Conservation (phyloP, 2,888 invertebrate genomes). For the Sinelater perroti region DNA sequence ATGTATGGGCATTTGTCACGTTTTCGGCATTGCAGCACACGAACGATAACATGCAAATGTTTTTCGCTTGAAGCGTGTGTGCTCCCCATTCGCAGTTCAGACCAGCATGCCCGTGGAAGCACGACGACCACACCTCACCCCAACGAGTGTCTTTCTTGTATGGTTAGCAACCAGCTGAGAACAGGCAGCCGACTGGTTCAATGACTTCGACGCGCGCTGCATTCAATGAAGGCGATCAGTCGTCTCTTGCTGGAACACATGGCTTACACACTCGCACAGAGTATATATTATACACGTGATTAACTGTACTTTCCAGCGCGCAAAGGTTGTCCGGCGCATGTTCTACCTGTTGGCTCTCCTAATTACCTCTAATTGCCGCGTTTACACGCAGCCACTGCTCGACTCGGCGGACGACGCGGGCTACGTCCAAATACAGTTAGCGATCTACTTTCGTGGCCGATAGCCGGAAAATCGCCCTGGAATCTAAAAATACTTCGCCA, state of each 20-base stretch:
- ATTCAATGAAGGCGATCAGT: slow-evolving; percentile 16
- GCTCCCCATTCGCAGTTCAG: too few species aligned
- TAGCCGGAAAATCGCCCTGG: background rate
- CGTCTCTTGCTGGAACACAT: slow-evolving; percentile 17
- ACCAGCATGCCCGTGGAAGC: too few species aligned
- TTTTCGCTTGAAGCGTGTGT: too few species aligned
- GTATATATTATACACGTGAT: slow-evolving; percentile 14
- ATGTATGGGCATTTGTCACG: too few species aligned
- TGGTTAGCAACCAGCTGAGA: slow-evolving; percentile 17
- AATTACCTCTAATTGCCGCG: slow-evolving; percentile 8
- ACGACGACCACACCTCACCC: slow-evolving; percentile 27
- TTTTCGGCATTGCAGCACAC: too few species aligned
- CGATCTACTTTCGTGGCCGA: slow-evolving; percentile 1
- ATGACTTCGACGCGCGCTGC: slow-evolving; percentile 6
- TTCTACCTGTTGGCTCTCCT: slow-evolving; percentile 14
- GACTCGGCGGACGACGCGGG: background rate
- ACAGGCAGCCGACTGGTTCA: slow-evolving; percentile 12
- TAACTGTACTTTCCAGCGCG: slow-evolving; percentile 15
- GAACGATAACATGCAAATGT: too few species aligned
- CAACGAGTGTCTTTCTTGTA: slow-evolving; percentile 9
- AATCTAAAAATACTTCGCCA: background rate
- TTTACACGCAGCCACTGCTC: slow-evolving; percentile 9
- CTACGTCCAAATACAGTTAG: slow-evolving; percentile 6
- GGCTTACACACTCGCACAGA: slow-evolving; percentile 1
- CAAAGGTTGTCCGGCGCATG: slow-evolving; percentile 4